These are phyloP conservation scores for Drosophila formosana DNA, from an alignment of 2,888 invertebrate species.

Conservation along the genomic window DNA sequence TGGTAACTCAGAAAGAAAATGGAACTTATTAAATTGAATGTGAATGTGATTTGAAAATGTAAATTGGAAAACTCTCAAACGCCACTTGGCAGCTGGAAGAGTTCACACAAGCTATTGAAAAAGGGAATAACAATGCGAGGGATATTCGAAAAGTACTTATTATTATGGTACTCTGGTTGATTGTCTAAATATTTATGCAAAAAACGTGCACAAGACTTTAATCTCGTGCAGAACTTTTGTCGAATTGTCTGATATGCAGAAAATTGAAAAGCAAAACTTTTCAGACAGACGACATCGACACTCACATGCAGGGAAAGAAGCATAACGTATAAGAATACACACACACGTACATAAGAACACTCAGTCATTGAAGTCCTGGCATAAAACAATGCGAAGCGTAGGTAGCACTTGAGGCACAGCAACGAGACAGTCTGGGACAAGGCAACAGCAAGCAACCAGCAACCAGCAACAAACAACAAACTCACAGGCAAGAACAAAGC, in stretches of 20 bases:
- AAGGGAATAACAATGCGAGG: slow-evolving; percentile 11
- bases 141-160: slow-evolving; percentile 42
- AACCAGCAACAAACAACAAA: slow-evolving; percentile 7
- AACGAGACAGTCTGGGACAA: slow-evolving; percentile 28
- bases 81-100: slow-evolving; percentile 58
- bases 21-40: slow-evolving; percentile 53
- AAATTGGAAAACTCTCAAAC: slow-evolving; percentile 57
- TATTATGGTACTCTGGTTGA: slow-evolving; percentile 53
- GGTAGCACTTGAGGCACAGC: slow-evolving; percentile 47
- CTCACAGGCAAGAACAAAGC: slow-evolving; percentile 17
- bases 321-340: not conserved
- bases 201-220: slow-evolving; percentile 76
- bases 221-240: slow-evolving; percentile 56
- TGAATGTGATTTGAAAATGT: slow-evolving; percentile 51
- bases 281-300: slow-evolving; percentile 32
- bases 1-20: slow-evolving; percentile 6
- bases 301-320: slow-evolving; percentile 16
- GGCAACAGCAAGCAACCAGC: slow-evolving; percentile 1
- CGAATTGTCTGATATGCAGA: slow-evolving; percentile 70
- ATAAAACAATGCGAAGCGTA: slow-evolving; percentile 66
- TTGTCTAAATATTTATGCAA: slow-evolving; percentile 76
- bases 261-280: slow-evolving; percentile 77
- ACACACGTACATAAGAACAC: not conserved
- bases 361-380: slow-evolving; percentile 25
- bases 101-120: slow-evolving; percentile 54